Evolutionary conservation across 2,888 invertebrate genomes (phyloP), one percentile per base, ranked within the genome.

Genomic region (Pimpla rufipes): DNA sequence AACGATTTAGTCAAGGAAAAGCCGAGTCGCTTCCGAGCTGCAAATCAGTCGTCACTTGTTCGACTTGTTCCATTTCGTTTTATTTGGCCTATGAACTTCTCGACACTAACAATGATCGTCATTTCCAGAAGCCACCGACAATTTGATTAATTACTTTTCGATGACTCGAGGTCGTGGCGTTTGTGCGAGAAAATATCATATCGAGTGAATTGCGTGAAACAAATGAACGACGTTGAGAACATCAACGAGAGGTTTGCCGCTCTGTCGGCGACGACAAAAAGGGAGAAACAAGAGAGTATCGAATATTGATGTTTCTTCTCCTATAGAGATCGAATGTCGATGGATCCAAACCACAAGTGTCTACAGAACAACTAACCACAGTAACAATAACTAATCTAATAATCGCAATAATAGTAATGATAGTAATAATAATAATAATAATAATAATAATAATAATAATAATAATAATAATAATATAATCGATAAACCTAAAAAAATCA

Each of bases 271-370:
- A 10, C 37, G 37, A 35, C 16, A 40, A 35, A 40, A 16, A 40
- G 8, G 7, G 6, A 37, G 16, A 47, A 37, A 40, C 50, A 75
- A 50, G 40, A 62, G 21, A 52, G 29, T 37, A 67, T 23, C 16
- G 66, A 8, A n/a, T n/a, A 29, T 18, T n/a, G 37, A 0, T 74
- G 57, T 52, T 59, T 67, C 42, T 79, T 37, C 55, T 16, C 59
- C 57, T 47, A 42, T 70, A 83, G 79, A 82, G 68, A 83, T 79
- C 83, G 79, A 79, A n/a, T 78, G 78, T 80, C 79, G 79, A 84
- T 80, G 52, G 79, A 83, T 79, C 70, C 81, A 77, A 85, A 77
- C 67, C 70, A 77, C 74, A 70, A 68, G 52, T 47, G 55, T 37
- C 40, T 74, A 64, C 37, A 70, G 35, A 52, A 74, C 67, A 74